Conservation (phyloP, 1,140 invertebrate genomes). For the Aphis gossypii region DNA sequence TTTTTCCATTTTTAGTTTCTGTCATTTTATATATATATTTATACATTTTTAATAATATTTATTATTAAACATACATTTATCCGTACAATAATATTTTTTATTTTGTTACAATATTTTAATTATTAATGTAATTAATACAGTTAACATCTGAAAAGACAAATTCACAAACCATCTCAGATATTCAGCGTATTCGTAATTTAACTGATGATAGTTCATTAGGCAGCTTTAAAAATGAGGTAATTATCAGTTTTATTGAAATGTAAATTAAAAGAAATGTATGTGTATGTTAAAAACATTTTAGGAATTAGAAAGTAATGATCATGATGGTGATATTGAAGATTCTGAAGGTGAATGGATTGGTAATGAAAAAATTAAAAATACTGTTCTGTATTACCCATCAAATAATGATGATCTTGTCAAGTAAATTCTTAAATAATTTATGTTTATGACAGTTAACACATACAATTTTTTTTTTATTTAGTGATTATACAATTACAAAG, state of each 20-base stretch:
- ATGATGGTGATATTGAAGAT: slow-evolving; percentile 42
- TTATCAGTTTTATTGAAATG: slow-evolving; percentile 36
- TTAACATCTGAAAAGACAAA: slow-evolving; percentile 29
- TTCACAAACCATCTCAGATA: slow-evolving; percentile 52
- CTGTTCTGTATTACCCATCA: slow-evolving; percentile 25
- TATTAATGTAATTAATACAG: neutral
- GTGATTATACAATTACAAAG: slow-evolving; percentile 42
- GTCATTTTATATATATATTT: too few species aligned
- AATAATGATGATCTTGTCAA: slow-evolving; percentile 37
- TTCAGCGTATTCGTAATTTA: slow-evolving; percentile 68
- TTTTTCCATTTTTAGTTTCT: too few species aligned
- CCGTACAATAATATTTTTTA: too few species aligned
- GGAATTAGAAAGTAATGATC: slow-evolving; percentile 36
- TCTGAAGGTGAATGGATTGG: slow-evolving; percentile 30
- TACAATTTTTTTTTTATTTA: neutral
- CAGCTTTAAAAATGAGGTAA: slow-evolving; percentile 76
- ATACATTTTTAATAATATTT: neutral
- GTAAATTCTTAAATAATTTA: slow-evolving; percentile 32
- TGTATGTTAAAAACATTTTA: neutral
- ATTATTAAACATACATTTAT: neutral
- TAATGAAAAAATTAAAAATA: slow-evolving; percentile 37
- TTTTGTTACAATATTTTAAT: neutral
- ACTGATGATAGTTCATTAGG: slow-evolving; percentile 76
- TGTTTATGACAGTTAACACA: neutral
- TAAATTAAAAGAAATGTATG: neutral